These are phyloP conservation scores for Neomorphus geoffroyi DNA, from an alignment of 2,797 vertebrate species.

Conservation along the genomic window DNA sequence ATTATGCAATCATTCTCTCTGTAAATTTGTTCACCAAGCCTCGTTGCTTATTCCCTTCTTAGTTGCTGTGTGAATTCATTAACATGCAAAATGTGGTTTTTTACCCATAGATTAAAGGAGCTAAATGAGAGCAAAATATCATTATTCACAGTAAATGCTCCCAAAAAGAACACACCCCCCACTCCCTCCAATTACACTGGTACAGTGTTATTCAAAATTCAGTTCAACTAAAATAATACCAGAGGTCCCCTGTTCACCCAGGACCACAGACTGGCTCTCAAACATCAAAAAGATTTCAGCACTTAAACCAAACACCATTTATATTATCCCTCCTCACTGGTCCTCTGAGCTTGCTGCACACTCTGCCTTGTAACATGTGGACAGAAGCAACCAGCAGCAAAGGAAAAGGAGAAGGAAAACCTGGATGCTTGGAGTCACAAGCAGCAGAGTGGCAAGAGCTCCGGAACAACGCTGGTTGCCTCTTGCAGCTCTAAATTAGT, in stretches of 20 bases:
- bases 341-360: not conserved
- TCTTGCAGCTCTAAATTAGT: not conserved
- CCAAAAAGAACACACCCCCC: not conserved
- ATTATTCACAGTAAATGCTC: not conserved
- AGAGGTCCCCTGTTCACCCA: not conserved
- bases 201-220: not conserved
- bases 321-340: not conserved
- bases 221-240: not conserved
- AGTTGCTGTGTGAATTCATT: not conserved
- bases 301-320: not conserved
- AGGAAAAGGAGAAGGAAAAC: not conserved
- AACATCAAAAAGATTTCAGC: not conserved
- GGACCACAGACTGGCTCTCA: not conserved
- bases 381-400: not conserved
- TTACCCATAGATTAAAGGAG: not conserved
- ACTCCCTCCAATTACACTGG: not conserved
- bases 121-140: not conserved
- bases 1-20: not conserved
- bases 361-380: not conserved
- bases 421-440: not conserved
- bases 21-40: not conserved
- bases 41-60: not conserved
- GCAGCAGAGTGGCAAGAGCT: not conserved
- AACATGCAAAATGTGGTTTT: not conserved
- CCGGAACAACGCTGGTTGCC: not conserved